These are phyloP conservation scores for Tortrix viridana DNA, from an alignment of 2,888 invertebrate species.

Conservation along the genomic window DNA sequence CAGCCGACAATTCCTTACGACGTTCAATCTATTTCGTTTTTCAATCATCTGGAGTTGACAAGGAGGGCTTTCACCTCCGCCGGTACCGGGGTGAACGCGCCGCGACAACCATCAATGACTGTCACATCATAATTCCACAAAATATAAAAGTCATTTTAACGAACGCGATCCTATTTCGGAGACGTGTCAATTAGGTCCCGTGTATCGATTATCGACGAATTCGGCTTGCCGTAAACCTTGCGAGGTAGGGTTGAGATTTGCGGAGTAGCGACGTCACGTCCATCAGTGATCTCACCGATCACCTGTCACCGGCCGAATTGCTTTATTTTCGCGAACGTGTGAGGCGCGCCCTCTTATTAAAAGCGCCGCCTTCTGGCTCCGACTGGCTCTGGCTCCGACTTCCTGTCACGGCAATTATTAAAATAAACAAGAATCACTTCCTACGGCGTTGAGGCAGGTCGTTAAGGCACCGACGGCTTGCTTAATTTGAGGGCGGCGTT, in stretches of 20 bases:
- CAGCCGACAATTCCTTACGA: conserved; percentile 20
- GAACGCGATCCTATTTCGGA: conserved; percentile 36
- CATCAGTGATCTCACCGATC: conserved; percentile 38
- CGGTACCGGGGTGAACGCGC: conserved; percentile 33
- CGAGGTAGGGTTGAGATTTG: conserved; percentile 30
- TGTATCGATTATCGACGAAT: conserved; percentile 18
- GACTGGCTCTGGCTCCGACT: conserved; percentile 57
- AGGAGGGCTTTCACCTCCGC: conserved; percentile 54
- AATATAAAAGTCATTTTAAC: conserved; percentile 37
- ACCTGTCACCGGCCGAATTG: conserved; percentile 57
- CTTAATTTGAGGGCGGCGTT: conserved; percentile 71
- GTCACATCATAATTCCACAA: conserved; percentile 33
- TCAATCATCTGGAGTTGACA: conserved; percentile 38
- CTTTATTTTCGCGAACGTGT: conserved; percentile 69
- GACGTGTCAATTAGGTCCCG: conserved; percentile 36
- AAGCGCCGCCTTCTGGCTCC: conserved; percentile 49
- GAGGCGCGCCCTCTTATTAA: conserved; percentile 52
- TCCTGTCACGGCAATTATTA: conserved; percentile 76
- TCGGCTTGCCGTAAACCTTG: conserved; percentile 23
- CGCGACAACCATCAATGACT: conserved; percentile 29
- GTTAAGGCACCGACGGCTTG: conserved; percentile 61
- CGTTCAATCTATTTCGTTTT: conserved; percentile 37
- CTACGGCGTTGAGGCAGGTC: conserved; percentile 67
- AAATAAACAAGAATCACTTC: conserved; percentile 83
- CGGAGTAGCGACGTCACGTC: conserved; percentile 22